Base-by-base conservation (phyloP, 2,797 vertebrate species). In the Karalla daura region DNA sequence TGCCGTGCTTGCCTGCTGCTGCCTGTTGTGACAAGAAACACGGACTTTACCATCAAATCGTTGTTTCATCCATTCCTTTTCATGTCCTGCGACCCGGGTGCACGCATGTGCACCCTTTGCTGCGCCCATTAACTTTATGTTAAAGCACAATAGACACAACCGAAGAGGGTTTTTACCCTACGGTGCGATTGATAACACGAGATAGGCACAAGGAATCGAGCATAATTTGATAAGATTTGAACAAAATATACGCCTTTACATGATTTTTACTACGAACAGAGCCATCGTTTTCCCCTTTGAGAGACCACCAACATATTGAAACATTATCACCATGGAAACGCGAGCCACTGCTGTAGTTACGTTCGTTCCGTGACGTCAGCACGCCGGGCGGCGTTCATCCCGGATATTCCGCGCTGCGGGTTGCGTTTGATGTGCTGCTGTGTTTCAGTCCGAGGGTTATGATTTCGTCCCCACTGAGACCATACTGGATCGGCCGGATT, bases 361-460 rank as follows among this genome's bases (percentile, higher is more conserved):
- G 9, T 71, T 54, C 51, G 21, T 36, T 28, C 4, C 1, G 1
- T 4, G 28, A 77, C 86, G 90, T 87, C 70, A 87, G 9, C 8
- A 2, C 68, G 77, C 15, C 36, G 41, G 68, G 21, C 20, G 28
- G 13, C 6, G 45, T 24, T 88, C 90, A 94, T 94, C 92, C 93
- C 90, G 77, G 86, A 83, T 83, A 55, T 58, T 13, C 0, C 13
- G 11, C 0, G 12, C 4, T 45, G 62, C 32, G n/a, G 64, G 52
- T 45, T 52, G 35, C 21, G 27, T 4, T 17, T 18, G 5, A 5
- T 33, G 2, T 12, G 6, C 3, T 14, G 9, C 15, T 27, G 15
- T 56, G 63, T 23, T 0, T 12, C 36, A 15, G 3, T 9, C 0
- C 15, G 14, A 2, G 44, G 89, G 63, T 52, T 60, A 94, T 94